Base-by-base conservation (phyloP, 2,113 vertebrate genomes). In the Megalops atlanticus region DNA sequence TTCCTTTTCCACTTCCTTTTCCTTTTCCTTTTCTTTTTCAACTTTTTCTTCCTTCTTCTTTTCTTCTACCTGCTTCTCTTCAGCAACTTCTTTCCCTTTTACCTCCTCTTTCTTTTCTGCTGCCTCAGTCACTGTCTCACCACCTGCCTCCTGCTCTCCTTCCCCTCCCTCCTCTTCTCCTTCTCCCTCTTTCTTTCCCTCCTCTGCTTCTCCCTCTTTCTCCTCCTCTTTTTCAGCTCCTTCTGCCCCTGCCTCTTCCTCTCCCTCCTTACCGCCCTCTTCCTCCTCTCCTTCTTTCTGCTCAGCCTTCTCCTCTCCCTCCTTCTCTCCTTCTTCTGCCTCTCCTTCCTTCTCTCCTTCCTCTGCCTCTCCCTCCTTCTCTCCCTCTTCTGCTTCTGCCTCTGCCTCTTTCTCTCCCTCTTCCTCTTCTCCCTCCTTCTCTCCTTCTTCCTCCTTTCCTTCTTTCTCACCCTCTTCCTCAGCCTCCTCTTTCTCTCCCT, bases 401-500 rank as follows among this genome's bases (percentile, higher is more conserved):
- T 83, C 80, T 14, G 38, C 80, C 16, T 84, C 81, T 78, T n/a
- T 45, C 43, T 45, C 14, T 8, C 76, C 54, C 2, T 75, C 87
- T 14, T 64, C 82, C 18, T 84, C 82, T 27, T 87, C 84, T 35
- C 89, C 87, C 1, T 92, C 91, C 2, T 4, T 72, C n/a, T 3
- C 52, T n/a, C n/a, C 21, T n/a, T 58, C 24, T n/a, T 8, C 52
- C 24, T n/a, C 52, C 10, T 24, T 18, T 3, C 92, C 91, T 41
- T 89, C 93, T 35, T 94, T 90, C 12, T 93, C 91, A 0, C 93
- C 94, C 76, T 95, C 95, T 33, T 92, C 92, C 36, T 95, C 95
- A 4, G 91, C 54, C 38, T 7, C 24, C 64, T 27, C 64, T 79
- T 38, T 24, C 52, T 58, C 52, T 18, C 10, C 64, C 41, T n/a